Percentiles rank a stretch among this genome's conserved stretches.
phyloP scores from a whole-genome alignment of 2,888 invertebrate genomes.

The Agonopterix subpropinquella region DNA sequence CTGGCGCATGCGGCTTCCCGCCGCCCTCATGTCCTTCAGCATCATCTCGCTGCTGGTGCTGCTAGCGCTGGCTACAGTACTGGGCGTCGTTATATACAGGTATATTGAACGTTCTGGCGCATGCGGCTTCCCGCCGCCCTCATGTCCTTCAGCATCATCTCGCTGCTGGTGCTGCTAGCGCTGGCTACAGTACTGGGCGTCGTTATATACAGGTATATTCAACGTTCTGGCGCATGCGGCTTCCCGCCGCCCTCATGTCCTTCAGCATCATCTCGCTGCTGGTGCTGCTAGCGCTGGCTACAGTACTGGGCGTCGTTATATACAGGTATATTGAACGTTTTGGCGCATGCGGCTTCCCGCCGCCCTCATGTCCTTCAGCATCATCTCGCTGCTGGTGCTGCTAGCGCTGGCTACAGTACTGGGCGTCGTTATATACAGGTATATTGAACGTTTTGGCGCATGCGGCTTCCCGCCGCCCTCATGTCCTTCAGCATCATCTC shows the following conservation, averaged over 20 bases:
- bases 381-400: slow-evolving; percentile 87
- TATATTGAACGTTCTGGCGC: too few relatives aligned
- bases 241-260: slow-evolving; percentile 91
- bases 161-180: slow-evolving; percentile 88
- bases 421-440: slow-evolving; percentile 89
- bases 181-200: slow-evolving; percentile 94
- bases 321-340: slow-evolving; percentile 60
- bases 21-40: slow-evolving; percentile 90
- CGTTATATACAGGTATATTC: slow-evolving; percentile 80
- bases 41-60: slow-evolving; percentile 87
- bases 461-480: slow-evolving; percentile 84
- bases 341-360: slow-evolving; percentile 77
- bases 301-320: slow-evolving; percentile 93
- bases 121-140: slow-evolving; percentile 84
- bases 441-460: too few relatives aligned
- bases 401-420: slow-evolving; percentile 93
- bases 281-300: slow-evolving; percentile 89
- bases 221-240: slow-evolving; percentile 12
- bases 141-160: slow-evolving; percentile 89
- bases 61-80: slow-evolving; percentile 91
- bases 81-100: slow-evolving; percentile 92
- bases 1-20: slow-evolving; percentile 74
- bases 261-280: slow-evolving; percentile 89
- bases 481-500: slow-evolving; percentile 91
- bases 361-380: slow-evolving; percentile 89